Evolutionary conservation across 2,113 vertebrate genomes (phyloP), one percentile per base, ranked within the genome.

Genomic region (Xenopus borealis): DNA sequence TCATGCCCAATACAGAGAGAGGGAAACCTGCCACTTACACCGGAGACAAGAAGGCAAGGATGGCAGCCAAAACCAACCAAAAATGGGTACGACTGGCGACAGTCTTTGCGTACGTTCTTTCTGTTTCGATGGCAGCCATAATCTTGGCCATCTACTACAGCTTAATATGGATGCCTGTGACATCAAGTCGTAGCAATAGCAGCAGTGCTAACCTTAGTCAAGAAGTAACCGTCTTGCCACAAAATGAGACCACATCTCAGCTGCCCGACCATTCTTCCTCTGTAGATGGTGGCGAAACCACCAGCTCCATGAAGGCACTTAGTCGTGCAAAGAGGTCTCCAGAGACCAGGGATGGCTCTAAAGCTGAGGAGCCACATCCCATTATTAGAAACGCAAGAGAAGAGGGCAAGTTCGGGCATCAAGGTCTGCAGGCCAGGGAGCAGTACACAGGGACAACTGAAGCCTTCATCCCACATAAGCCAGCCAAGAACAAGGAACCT

Each of bases 11-110:
- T 84, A 89, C 91, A 93, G 96, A 96, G 94, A 96, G 91, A 92
- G 94, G 96, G 88, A 98, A 96, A 88, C 96, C 96, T 84, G 95
- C 96, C 79, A 98, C 96, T 78, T 98, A 98, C 82, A 98, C 96
- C 50, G 96, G 96, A 88, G 96, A 98, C 90, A 98, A 98, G 90
- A 98, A 98, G 94, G 96, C 96, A 83, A 96, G 96, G 89, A 96
- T 98, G 95, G 95, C 96, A 87, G 96, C 96, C 89, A 98, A 98
- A 90, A 98, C 95, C 82, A 98, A 98, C 91, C 96, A 97, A 92
- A 98, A 98, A 92, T 98, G 96, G 96, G 95, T 98, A 86, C 94
- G 96, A 89, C 86, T 98, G 72, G 96, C 96, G 89, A 98, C 96
- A 52, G 96, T 98, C 71, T 94, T 98, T 85, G 96, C 96, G 50